Base-by-base conservation (phyloP, 2,113 vertebrate species). In the Amphiprion percula region DNA sequence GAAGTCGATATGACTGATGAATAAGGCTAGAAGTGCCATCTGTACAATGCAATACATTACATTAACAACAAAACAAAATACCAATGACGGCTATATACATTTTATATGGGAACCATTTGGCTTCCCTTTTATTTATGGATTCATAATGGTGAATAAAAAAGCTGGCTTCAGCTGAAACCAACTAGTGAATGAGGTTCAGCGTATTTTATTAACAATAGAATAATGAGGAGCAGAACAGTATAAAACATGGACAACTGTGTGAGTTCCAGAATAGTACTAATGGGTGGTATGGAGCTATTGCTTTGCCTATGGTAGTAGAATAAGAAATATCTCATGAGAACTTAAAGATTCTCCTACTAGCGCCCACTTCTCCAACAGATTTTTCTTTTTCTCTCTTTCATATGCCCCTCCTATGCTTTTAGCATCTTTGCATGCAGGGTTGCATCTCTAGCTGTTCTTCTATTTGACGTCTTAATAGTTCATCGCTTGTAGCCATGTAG, bases 401-500 rank as follows among this genome's bases (percentile, higher is more conserved):
- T 59, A 72, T 61, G 74, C 54, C 37, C 30, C 68, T 50, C 21
- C 65, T 53, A 65, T 64, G 52, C 49, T 84, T 84, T 86, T 77
- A 68, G 74, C 73, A 76, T 89, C 52, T 89, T 85, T 80, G 78
- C 81, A 90, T 90, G 82, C 82, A 76, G 83, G 24, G 75, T 77
- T 85, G 83, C 61, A 84, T 80, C 56, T 75, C 67, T 77, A 21
- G 64, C 78, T 84, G 78, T 84, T 88, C 86, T 83, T 82, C 71
- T 82, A 88, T 88, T 88, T 90, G 87, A 91, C 85, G 55, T 92
- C 88, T 91, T 91, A 91, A 91, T 91, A 93, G 90, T 89, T 91
- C 83, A 88, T 90, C 10, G 85, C 91, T 91, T 88, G 84, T 88
- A 90, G 90, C 69, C 89, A 90, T 87, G 81, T 90, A 87, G 81